Conservation (phyloP, 1,140 invertebrate species). For the Platorchestia sp. region DNA sequence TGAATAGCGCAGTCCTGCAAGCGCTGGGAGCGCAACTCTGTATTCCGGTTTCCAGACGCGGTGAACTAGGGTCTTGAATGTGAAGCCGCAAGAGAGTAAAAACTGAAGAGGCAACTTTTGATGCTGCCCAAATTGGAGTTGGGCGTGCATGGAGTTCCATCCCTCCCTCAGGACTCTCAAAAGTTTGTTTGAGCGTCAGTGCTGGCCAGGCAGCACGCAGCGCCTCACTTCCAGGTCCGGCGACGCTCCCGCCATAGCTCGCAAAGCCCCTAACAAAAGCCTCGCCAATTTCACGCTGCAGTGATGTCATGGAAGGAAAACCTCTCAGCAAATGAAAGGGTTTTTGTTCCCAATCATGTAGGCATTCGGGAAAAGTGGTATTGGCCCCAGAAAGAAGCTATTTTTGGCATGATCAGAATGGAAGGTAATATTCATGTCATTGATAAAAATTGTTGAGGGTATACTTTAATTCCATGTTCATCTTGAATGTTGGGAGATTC, state of each 20-base stretch:
- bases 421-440: background rate
- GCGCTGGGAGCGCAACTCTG: background rate
- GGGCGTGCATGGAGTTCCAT: slow-evolving; percentile 4
- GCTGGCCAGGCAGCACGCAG: background rate
- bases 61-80: background rate
- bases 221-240: background rate
- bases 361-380: background rate
- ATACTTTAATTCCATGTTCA: no score
- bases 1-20: background rate
- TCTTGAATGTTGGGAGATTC: no score
- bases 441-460: background rate
- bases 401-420: background rate
- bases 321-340: background rate
- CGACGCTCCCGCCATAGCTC: background rate
- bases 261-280: background rate
- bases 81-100: background rate
- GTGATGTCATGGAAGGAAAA: background rate
- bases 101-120: background rate
- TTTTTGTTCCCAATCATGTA: background rate
- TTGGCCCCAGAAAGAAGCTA: background rate
- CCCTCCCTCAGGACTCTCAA: background rate
- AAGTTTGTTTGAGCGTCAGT: background rate
- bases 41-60: background rate
- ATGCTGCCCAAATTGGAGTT: background rate
- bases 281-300: background rate